Evolutionary conservation across 2,113 vertebrate genomes (phyloP), one percentile per base, ranked within the genome.

Genomic region (Cepphus grylle): DNA sequence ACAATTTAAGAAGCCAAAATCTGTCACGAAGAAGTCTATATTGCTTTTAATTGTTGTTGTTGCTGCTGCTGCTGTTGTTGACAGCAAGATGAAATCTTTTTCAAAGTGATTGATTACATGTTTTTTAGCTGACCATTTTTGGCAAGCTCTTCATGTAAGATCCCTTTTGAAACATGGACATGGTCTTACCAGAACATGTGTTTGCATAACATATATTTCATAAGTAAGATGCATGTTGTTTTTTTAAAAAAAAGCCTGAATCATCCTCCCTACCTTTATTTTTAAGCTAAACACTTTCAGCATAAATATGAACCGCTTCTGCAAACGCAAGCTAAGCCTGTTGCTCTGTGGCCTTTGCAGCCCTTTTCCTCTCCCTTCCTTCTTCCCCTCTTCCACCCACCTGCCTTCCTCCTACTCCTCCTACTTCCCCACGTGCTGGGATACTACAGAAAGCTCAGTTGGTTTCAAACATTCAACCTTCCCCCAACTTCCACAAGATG

Each of bases 271-370:
- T 95, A 52, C 65, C 21, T 88, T 94, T 83, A 76, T 86, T 88
- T 94, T 93, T 92, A 86, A 93, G 71, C 74, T 93, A 83, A 95
- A 85, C 12, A 72, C 45, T 76, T 91, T 43, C 49, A 73, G 62
- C 87, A 83, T 90, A 81, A 89, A 50, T 89, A 59, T 5, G 85
- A 95, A 86, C 40, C 0, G 45, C 94, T 93, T 91, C 85, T 90
- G 92, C 96, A 94, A 90, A 56, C 83, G 96, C 93, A 93, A 92
- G 92, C 95, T 96, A 93, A 90, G 82, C 92, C 88, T 96, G 55
- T 86, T 94, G 93, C 85, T 95, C 67, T 92, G n/a, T 55, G 82
- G 58, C 88, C 55, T 92, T 88, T 82, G 58, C 94, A 76, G 21
- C 53, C 65, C 25, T 74, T 5, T 73, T 61, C 40, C 6, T 91